Base-by-base conservation (phyloP, 2,113 vertebrate genomes). In the Neodontobutis hainanensis region DNA sequence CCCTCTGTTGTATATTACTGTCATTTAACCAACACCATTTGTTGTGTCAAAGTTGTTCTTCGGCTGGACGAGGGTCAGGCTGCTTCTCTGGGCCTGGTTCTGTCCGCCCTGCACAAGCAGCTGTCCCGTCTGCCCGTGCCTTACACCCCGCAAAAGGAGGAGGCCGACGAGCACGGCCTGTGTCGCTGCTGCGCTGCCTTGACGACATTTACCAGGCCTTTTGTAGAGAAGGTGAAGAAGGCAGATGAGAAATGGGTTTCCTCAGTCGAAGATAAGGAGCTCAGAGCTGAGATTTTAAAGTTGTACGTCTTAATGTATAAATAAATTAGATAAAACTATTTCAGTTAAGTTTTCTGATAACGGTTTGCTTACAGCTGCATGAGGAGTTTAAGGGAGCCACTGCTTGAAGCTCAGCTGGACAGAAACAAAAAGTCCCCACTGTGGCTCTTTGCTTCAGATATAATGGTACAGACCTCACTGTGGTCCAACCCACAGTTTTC, bases 51-150 rank as follows among this genome's bases (percentile, higher is more conserved):
- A 98, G 96, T 94, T 78, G 85, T 98, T 75, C 86, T 94, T 70
- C 93, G 91, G 70, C 86, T 97, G 88, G 88, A 83, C 11, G 92
- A 89, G 56, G 91, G 92, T 50, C 95, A 92, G 78, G 92, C 93
- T 0, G 91, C 92, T 70, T 89, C 91, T 0, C 77, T 97, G 85
- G 95, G 94, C 42, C 85, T 91, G 76, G 92, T 90, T 46, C 84
- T 99, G 75, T 92, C 92, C 2, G 91, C 94, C 48, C 87, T 98
- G 51, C 94, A 95, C 85, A 90, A 87, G 84, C 96, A 96, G 80
- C 69, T 97, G 7, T 90, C 93, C 61, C 78, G 90, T 51, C 92
- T 99, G 72, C 97, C 97, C 3, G 94, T 99, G 45, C 96, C 97
- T 14, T 95, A 94, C 57, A 94, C 91, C n/a, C 73, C 78, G 76